Percentiles rank a stretch among this genome's conserved stretches.
These are phyloP conservation scores for Gryllus longicercus DNA, from an alignment of 2,888 invertebrate genomes.

Conservation along the genomic window DNA sequence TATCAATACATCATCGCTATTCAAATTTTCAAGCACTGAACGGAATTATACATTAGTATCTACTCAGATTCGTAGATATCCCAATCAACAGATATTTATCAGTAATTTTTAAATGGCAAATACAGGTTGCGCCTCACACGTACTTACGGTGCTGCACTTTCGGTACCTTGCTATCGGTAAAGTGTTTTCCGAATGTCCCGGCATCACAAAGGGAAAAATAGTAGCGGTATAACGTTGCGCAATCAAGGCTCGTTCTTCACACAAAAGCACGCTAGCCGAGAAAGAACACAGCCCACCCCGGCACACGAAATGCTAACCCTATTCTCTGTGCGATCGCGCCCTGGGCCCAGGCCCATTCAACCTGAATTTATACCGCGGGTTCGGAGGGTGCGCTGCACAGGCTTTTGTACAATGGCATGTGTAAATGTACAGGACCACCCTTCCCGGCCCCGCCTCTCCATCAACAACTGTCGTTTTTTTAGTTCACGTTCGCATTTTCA, in stretches of 20 bases:
- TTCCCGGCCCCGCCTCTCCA: too few species aligned
- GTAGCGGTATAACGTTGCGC: not conserved
- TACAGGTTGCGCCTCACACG: too few species aligned
- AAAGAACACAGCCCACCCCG: not conserved
- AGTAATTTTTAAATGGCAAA: too few species aligned
- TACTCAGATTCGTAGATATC: too few species aligned
- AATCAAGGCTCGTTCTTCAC: not conserved
- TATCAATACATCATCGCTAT: too few species aligned
- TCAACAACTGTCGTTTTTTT: not conserved
- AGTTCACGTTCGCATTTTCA: not conserved
- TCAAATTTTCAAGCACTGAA: too few species aligned
- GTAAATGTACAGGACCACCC: not conserved
- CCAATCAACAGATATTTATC: too few species aligned
- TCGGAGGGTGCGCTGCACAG: not conserved
- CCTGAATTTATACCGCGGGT: not conserved
- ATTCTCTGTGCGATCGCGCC: not conserved
- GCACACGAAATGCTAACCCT: not conserved
- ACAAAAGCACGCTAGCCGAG: not conserved
- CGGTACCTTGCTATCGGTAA: too few species aligned
- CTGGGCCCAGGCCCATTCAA: not conserved
- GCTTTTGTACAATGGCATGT: conserved; percentile 7
- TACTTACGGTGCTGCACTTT: too few species aligned
- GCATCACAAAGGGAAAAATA: not conserved
- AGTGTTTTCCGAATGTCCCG: too few species aligned
- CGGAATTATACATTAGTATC: too few species aligned